Evolutionary conservation across 1,140 invertebrate genomes (phyloP), one percentile per base, ranked within the genome.

Genomic region (Trichomalopsis sarcophagae): DNA sequence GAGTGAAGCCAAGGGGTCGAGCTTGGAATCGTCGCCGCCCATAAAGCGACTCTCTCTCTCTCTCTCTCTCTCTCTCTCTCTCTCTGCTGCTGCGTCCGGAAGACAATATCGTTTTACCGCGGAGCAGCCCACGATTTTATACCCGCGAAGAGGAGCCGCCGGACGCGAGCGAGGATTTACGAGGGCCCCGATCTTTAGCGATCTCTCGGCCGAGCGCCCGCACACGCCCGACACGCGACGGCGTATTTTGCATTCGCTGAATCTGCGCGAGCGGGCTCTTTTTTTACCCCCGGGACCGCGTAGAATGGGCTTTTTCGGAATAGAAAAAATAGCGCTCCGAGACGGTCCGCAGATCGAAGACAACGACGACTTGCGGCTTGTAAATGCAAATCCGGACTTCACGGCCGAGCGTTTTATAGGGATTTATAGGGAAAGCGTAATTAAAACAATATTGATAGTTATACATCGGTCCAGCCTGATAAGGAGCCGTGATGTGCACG

Each of bases 81-180:
- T 50, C 17, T n/a, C 23, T n/a, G 2, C 40, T 11, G 9, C n/a
- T 5, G 33, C 68, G 80, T 73, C 80, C 80, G 80, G 80, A 47
- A 81, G 80, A 81, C 80, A 81, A 81, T 81, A 81, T 81, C 80
- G 80, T 73, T 81, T 81, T 81, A 81, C 80, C 80, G 68, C 33
- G 62, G 62, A 80, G 73, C 23, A 75, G 78, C 78, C 55, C 80
- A 73, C 66, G 80, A 81, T 81, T 81, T 81, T 81, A 81, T 23
- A 14, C 62, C 13, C 78, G 78, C 50, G 55, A n/a, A 73, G 78
- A 81, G 21, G 40, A 71, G 55, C 55, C 55, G 50, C 50, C 14
- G 76, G 76, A 27, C 76, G 44, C 33, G 11, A 62, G 0, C 5
- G 17, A 50, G 68, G 80, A 81, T 81, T 81, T 81, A 81, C 80